Base-by-base conservation (phyloP, 2,888 invertebrate species). In the Saturnia pavonia region DNA sequence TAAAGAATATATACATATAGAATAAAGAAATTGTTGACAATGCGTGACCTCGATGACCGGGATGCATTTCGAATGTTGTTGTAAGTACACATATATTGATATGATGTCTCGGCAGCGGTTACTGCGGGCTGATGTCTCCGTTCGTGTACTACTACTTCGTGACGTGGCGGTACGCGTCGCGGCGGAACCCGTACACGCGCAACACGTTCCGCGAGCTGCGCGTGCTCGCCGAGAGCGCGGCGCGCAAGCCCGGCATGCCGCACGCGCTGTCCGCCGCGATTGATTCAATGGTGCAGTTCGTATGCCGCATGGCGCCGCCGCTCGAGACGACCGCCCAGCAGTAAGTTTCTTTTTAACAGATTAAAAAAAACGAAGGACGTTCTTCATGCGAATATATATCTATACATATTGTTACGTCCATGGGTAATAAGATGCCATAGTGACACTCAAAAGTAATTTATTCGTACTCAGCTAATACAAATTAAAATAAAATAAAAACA, bases 121-220 rank as follows among this genome's bases (percentile, higher is more conserved):
- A 96, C 90, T 97, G 97, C 84, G 97, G 97, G 43, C 93, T 99
- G 72, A 94, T 99, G 84, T 97, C 99, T 19, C 99, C 99, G 66
- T 97, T 99, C 91, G 96, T 99, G 83, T 99, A 99, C 95, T 99
- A 99, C 92, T 98, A 99, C 88, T 99, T 99, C 94, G 94, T 99
- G 82, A 96, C 96, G 73, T 95, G 92, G 92, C 96, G 99, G 74
- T 99, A 99, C 93, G 94, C 97, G 74, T 99, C 99, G 9, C 96
- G 98, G 72, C 96, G 99, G 80, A 99, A 99, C 95, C 99, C 99
- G 0, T 98, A 98, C 94, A 98, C 98, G 70, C 96, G 98, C 86
- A 98, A 96, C 88, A 97, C 98, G 90, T 99, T 99, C 94, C 95
- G 96, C 77, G 99, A 99, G 89, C 94, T 99, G 82, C 95, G 98